phyloP scores from a whole-genome alignment of 2,113 vertebrate genomes.

The Indicator indicator region DNA sequence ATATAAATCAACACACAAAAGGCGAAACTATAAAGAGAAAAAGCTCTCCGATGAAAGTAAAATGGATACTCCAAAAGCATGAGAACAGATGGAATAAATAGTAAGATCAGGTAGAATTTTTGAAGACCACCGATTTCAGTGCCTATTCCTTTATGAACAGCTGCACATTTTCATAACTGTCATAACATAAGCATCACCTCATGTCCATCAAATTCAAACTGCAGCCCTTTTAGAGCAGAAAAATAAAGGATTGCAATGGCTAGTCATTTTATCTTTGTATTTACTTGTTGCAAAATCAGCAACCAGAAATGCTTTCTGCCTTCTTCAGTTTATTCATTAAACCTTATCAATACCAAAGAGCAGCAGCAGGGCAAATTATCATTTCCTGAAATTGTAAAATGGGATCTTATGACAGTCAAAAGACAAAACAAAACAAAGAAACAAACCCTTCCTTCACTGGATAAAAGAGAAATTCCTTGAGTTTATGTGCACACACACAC shows the following conservation, averaged over 20 bases:
- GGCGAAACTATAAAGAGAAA: not conserved
- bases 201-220: conserved; percentile 15
- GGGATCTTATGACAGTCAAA: not conserved
- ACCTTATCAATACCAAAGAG: not conserved
- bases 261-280: not conserved
- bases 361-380: not conserved
- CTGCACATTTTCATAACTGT: conserved; percentile 53
- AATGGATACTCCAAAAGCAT: not conserved
- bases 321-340: not conserved
- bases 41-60: not conserved
- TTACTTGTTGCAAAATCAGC: not conserved
- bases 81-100: not conserved
- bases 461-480: not conserved
- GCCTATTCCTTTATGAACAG: conserved; percentile 27
- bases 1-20: not conserved
- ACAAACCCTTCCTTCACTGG: not conserved
- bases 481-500: not conserved
- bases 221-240: not conserved
- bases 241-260: not conserved
- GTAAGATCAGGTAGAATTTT: conserved; percentile 12
- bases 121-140: conserved; percentile 16
- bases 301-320: not conserved
- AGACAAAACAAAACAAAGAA: not conserved
- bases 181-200: conserved; percentile 27
- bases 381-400: not conserved